Percentiles rank a stretch among this genome's conserved stretches.
phyloP scores from a whole-genome alignment of 2,113 vertebrate species.

The Oreocharis arfaki region DNA sequence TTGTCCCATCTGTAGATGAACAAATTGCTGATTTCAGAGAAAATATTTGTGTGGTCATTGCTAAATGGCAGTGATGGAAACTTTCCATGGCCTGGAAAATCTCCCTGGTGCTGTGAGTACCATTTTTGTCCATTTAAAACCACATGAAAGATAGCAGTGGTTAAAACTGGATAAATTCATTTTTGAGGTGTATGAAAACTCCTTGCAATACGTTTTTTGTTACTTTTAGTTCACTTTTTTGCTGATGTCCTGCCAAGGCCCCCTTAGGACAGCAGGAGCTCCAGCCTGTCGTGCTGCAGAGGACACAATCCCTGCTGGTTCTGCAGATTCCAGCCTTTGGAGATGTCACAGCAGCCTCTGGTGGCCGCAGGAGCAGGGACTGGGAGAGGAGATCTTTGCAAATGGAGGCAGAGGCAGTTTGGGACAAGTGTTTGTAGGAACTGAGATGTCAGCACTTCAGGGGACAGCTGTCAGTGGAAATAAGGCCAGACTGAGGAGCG shows the following conservation, averaged over 20 bases:
- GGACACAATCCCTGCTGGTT: neutral
- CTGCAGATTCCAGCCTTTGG: neutral
- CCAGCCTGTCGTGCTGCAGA: neutral
- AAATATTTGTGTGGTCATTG: neutral
- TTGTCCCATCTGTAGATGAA: neutral
- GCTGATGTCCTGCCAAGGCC: neutral
- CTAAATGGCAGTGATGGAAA: neutral
- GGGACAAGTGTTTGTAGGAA: neutral
- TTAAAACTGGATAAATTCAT: neutral
- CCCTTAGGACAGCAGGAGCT: neutral
- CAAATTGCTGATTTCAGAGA: neutral
- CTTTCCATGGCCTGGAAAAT: neutral
- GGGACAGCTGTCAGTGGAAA: conserved; percentile 19
- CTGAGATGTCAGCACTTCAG: neutral
- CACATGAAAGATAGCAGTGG: neutral
- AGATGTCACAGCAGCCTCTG: conserved; percentile 65
- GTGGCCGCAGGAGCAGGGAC: conserved; percentile 2
- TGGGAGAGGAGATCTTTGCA: neutral
- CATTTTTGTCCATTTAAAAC: neutral
- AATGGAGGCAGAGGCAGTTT: neutral
- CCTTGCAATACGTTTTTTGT: neutral
- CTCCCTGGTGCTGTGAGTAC: neutral
- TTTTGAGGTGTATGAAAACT: neutral
- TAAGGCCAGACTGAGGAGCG: neutral
- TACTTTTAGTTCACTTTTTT: neutral